These are phyloP conservation scores for Aricia agestis DNA, from an alignment of 1,140 invertebrate species.

Conservation along the genomic window DNA sequence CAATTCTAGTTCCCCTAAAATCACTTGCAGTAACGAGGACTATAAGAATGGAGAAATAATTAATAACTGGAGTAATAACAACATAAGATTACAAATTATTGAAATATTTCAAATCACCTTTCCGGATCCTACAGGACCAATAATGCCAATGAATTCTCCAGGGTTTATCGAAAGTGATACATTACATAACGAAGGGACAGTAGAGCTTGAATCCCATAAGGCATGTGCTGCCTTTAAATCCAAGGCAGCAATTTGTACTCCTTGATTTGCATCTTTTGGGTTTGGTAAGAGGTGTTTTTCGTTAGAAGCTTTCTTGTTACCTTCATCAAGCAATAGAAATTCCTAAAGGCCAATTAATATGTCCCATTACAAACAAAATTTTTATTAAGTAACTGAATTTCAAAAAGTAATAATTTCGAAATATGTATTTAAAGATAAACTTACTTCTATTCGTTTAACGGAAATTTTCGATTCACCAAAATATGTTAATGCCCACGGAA, in stretches of 20 bases:
- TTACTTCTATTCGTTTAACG: slow-evolving; percentile 79
- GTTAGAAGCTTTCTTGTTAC: slow-evolving; percentile 45
- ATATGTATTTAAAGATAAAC: background rate
- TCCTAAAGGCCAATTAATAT: slow-evolving; percentile 40
- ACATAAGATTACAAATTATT: no score
- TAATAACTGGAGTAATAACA: no score
- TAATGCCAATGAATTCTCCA: slow-evolving; percentile 83
- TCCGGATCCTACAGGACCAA: slow-evolving; percentile 87
- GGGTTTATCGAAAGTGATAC: slow-evolving; percentile 78
- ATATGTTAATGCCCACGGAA: slow-evolving; percentile 80
- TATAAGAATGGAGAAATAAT: slow-evolving; percentile 45
- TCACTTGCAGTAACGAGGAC: slow-evolving; percentile 85
- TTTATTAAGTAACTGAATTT: no score
- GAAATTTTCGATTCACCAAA: slow-evolving; percentile 80
- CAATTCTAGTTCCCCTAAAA: slow-evolving; percentile 84
- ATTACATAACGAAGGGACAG: slow-evolving; percentile 79
- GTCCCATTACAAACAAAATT: no score
- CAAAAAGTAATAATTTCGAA: no score
- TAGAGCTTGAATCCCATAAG: slow-evolving; percentile 78
- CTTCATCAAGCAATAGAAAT: slow-evolving; percentile 76
- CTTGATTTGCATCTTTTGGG: slow-evolving; percentile 28
- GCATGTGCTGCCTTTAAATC: slow-evolving; percentile 75
- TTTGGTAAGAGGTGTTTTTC: slow-evolving; percentile 34
- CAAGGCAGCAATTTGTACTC: slow-evolving; percentile 46
- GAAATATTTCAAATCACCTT: slow-evolving; percentile 76